phyloP scores from a whole-genome alignment of 1,140 invertebrate genomes.

The Sinella curviseta region DNA sequence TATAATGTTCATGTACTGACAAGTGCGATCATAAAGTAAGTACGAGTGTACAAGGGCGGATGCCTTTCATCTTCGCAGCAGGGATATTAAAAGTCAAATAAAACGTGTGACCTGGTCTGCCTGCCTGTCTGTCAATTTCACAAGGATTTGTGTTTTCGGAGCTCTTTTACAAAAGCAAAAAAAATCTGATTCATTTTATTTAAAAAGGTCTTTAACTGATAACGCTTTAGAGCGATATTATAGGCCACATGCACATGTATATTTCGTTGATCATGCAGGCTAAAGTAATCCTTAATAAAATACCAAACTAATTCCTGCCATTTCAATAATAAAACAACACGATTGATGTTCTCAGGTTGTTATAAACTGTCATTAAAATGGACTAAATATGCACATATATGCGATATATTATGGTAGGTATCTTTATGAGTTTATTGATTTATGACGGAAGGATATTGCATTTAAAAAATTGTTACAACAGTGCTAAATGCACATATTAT shows the following conservation, averaged over 20 bases:
- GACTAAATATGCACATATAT: conserved; percentile 4
- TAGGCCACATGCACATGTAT: neutral
- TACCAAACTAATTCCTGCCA: too few species aligned
- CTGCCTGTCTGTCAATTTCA: neutral
- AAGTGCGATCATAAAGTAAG: neutral
- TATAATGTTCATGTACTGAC: neutral
- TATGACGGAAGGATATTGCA: neutral
- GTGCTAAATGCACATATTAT: neutral
- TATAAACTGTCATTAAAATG: neutral
- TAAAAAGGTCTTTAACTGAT: too few species aligned
- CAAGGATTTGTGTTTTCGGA: neutral
- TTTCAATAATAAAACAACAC: neutral
- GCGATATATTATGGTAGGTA: too few species aligned
- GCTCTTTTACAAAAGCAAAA: too few species aligned
- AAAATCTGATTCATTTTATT: too few species aligned
- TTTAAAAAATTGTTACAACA: neutral
- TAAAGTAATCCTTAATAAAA: neutral
- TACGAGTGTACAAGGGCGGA: neutral
- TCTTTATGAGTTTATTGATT: conserved; percentile 14
- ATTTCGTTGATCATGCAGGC: neutral
- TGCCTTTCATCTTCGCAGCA: neutral
- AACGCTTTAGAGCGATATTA: too few species aligned
- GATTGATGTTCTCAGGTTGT: neutral
- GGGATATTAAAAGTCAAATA: neutral
- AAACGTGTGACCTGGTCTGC: neutral